A percentile compares a stretch with the other conserved stretches of the same genome.
phyloP scores from a whole-genome alignment of 2,113 vertebrate genomes.

The Microtus montanus region DNA sequence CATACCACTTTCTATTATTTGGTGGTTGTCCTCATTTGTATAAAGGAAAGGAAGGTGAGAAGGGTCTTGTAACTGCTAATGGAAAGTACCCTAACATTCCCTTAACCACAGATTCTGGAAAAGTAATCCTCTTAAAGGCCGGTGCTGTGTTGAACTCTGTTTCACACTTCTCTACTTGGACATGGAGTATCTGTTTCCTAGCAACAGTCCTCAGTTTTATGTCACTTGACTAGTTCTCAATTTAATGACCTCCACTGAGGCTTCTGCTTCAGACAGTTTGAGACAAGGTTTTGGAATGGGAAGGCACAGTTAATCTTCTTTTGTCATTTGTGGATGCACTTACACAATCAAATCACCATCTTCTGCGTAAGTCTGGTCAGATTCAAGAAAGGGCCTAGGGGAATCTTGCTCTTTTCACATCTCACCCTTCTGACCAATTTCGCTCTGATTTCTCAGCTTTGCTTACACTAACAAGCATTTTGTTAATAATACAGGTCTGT shows the following conservation, averaged over 20 bases:
- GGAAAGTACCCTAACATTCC: not conserved
- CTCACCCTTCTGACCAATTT: not conserved
- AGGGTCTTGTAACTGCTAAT: not conserved
- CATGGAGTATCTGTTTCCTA: constrained; percentile 58
- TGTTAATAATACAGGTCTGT: constrained; percentile 21
- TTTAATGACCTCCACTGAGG: constrained; percentile 65
- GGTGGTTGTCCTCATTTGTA: not conserved
- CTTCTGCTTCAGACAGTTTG: constrained; percentile 26
- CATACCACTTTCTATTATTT: not conserved
- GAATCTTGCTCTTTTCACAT: not conserved
- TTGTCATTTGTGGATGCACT: not conserved
- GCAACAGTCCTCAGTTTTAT: constrained; percentile 36
- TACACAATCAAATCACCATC: not conserved
- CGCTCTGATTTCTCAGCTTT: not conserved
- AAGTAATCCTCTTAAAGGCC: constrained; percentile 2
- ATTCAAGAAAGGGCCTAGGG: not conserved
- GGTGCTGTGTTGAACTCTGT: not conserved
- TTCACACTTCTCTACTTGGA: constrained; percentile 16
- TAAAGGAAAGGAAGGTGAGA: not conserved
- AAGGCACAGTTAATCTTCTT: constrained; percentile 1
- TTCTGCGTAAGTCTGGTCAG: not conserved
- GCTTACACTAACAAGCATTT: constrained; percentile 15
- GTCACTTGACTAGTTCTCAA: constrained; percentile 1
- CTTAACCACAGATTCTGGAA: not conserved
- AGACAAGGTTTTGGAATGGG: not conserved